Evolutionary conservation across 1,140 invertebrate genomes (phyloP).

Genomic region (Drosophila carrolli): DNA sequence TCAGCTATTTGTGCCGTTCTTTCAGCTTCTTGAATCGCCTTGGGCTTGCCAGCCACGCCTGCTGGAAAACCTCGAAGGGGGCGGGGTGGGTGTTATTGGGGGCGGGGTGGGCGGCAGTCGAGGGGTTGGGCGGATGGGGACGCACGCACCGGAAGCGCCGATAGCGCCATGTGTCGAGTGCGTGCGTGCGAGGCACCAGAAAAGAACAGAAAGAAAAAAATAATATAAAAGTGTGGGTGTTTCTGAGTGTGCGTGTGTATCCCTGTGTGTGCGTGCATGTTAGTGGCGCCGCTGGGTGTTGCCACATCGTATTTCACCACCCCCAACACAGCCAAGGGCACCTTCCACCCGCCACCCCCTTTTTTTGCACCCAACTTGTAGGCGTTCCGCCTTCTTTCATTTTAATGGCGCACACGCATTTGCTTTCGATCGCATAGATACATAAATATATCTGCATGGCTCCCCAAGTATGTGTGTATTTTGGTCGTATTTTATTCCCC

Average conservation of each 20-base stretch:
- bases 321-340: conserved; percentile 46
- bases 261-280: conserved; percentile 45
- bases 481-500: conserved; percentile 62
- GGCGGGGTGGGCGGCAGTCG: conserved; percentile 4
- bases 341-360: conserved; percentile 5
- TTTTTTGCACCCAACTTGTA: conserved; percentile 57
- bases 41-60: conserved; percentile 53
- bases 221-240: conserved; percentile 19
- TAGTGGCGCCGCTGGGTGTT: conserved; percentile 77
- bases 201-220: conserved; percentile 19
- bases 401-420: conserved; percentile 81
- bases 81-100: neutral
- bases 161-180: conserved; percentile 83
- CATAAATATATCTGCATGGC: conserved; percentile 44
- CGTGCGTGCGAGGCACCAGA: conserved; percentile 66
- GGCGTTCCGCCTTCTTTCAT: conserved; percentile 79
- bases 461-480: conserved; percentile 11
- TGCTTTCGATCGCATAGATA: conserved; percentile 77
- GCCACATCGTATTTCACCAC: conserved; percentile 82
- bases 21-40: conserved; percentile 48
- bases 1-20: conserved; percentile 17
- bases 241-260: conserved; percentile 5
- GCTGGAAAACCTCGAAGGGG: conserved; percentile 28
- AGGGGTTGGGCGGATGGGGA: conserved; percentile 29
- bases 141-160: conserved; percentile 78